Conservation (phyloP, 2,888 invertebrate genomes). For the Tiphia femorata region DNA sequence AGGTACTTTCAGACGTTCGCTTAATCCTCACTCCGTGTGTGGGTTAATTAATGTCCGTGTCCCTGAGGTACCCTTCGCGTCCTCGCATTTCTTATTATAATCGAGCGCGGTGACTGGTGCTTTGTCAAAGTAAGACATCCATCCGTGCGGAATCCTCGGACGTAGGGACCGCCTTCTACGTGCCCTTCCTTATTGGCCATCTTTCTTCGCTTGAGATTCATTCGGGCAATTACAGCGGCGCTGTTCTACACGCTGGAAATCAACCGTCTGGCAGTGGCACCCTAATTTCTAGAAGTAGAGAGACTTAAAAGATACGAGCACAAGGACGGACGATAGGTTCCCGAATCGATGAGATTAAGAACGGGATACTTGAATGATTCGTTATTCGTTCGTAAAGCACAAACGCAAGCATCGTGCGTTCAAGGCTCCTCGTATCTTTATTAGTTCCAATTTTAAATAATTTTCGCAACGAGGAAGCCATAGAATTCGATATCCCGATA, state of each 20-base stretch:
- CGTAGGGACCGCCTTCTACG: slow-evolving; percentile 52
- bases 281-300: slow-evolving; percentile 4
- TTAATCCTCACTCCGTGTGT: background rate
- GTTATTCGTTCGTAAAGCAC: no score
- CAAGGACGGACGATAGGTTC: no score
- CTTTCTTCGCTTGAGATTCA: slow-evolving; percentile 49
- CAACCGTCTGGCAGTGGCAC: slow-evolving; percentile 17
- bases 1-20: no score
- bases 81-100: background rate
- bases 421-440: no score
- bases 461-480: no score
- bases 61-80: background rate
- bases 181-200: slow-evolving; percentile 60
- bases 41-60: background rate
- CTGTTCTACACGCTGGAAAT: slow-evolving; percentile 49
- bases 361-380: no score
- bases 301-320: slow-evolving; percentile 9
- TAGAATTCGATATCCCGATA: no score
- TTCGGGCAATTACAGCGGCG: slow-evolving; percentile 51
- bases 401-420: no score
- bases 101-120: slow-evolving; percentile 18
- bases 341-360: no score
- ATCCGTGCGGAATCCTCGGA: slow-evolving; percentile 36
- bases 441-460: no score
- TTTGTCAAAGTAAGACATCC: slow-evolving; percentile 38